These are phyloP conservation scores for Cotesia glomerata DNA, from an alignment of 1,140 invertebrate species.

Conservation along the genomic window DNA sequence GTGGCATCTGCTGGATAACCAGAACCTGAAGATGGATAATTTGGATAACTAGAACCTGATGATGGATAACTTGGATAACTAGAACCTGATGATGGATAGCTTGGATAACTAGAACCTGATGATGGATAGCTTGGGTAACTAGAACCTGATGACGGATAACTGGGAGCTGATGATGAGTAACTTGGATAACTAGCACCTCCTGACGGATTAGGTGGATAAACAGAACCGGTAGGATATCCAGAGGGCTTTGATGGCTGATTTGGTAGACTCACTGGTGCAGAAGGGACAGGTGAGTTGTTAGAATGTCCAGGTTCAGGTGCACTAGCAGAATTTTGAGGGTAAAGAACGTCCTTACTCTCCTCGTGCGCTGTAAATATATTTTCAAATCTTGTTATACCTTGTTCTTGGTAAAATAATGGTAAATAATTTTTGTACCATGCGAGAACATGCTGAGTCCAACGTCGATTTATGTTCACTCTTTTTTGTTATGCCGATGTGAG, in stretches of 20 bases:
- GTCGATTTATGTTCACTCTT: neutral
- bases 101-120: slow-evolving; percentile 26
- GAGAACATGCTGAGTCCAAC: slow-evolving; percentile 42
- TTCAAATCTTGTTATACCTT: slow-evolving; percentile 23
- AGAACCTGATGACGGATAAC: neutral
- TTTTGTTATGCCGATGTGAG: slow-evolving; percentile 3
- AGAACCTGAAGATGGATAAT: slow-evolving; percentile 26
- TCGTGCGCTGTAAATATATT: slow-evolving; percentile 54
- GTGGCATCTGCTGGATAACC: slow-evolving; percentile 31
- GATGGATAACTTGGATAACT: slow-evolving; percentile 32
- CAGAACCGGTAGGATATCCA: slow-evolving; percentile 36
- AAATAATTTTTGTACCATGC: slow-evolving; percentile 18
- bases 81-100: slow-evolving; percentile 22
- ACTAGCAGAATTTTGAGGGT: slow-evolving; percentile 29
- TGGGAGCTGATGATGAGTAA: too few relatives aligned
- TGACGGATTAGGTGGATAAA: slow-evolving; percentile 25
- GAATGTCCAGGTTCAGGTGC: neutral
- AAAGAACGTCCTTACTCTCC: slow-evolving; percentile 33
- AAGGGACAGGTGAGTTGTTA: slow-evolving; percentile 29
- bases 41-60: slow-evolving; percentile 25
- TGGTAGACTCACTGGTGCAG: slow-evolving; percentile 26
- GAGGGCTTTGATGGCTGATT: neutral
- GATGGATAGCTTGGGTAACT: slow-evolving; percentile 30
- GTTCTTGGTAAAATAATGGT: slow-evolving; percentile 13
- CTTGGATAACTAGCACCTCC: slow-evolving; percentile 11